Conservation (phyloP, 2,113 vertebrate genomes). For the Halichoerus grypus region DNA sequence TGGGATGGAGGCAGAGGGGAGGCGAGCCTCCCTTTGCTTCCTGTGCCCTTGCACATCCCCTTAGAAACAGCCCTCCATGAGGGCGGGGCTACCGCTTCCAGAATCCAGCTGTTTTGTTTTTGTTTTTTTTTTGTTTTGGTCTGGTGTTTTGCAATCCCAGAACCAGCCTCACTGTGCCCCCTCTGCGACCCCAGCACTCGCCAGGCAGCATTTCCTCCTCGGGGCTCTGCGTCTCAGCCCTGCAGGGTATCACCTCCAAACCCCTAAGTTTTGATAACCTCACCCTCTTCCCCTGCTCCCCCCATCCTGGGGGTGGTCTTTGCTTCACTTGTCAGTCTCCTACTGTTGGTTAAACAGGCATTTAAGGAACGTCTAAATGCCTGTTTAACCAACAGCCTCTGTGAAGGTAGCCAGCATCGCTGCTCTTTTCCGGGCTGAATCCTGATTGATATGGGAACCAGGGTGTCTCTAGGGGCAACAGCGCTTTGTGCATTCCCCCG, state of each 20-base stretch:
- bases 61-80: neutral
- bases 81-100: neutral
- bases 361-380: neutral
- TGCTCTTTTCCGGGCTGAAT: neutral
- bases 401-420: neutral
- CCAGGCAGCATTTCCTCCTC: neutral
- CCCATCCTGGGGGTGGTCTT: neutral
- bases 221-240: neutral
- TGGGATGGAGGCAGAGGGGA: neutral
- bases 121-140: too few relatives aligned
- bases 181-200: neutral
- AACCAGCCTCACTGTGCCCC: neutral
- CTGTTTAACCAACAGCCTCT: neutral
- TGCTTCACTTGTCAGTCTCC: neutral
- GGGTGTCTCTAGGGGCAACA: neutral
- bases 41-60: neutral
- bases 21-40: neutral
- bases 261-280: neutral
- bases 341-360: neutral
- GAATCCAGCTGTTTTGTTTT: neutral
- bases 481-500: neutral
- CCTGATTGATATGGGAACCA: neutral
- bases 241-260: neutral
- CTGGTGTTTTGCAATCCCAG: neutral
- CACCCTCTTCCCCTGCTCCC: neutral